Conservation (phyloP, 2,797 vertebrate species). For the Sus cebifrons region DNA sequence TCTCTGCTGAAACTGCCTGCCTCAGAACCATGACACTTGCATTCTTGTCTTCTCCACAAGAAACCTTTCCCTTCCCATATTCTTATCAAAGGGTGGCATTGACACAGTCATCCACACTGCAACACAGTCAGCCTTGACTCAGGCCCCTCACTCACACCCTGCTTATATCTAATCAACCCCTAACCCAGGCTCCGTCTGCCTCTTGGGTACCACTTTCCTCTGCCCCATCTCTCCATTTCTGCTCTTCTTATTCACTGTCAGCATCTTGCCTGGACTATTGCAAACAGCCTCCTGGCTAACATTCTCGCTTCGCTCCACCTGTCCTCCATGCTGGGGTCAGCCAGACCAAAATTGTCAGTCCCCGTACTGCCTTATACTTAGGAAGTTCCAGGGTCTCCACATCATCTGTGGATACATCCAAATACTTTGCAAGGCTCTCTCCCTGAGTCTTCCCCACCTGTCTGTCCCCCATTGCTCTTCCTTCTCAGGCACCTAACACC, state of each 20-base stretch:
- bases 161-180: not conserved
- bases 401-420: not conserved
- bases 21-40: not conserved
- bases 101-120: not conserved
- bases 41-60: not conserved
- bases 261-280: not conserved
- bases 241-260: not conserved
- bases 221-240: not conserved
- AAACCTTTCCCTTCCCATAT: not conserved
- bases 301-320: no score
- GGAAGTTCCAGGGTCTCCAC: not conserved
- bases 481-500: not conserved
- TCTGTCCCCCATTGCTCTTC: not conserved
- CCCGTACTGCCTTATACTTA: not conserved
- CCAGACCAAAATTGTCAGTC: not conserved
- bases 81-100: not conserved
- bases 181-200: not conserved
- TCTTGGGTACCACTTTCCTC: not conserved
- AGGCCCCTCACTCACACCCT: not conserved
- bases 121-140: not conserved
- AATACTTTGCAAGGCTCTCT: not conserved
- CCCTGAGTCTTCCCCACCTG: not conserved
- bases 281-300: no score
- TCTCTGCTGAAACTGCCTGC: not conserved
- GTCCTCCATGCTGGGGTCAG: fast-evolving